Evolutionary conservation across 1,140 invertebrate species (phyloP).

Genomic region (Argopecten irradians): DNA sequence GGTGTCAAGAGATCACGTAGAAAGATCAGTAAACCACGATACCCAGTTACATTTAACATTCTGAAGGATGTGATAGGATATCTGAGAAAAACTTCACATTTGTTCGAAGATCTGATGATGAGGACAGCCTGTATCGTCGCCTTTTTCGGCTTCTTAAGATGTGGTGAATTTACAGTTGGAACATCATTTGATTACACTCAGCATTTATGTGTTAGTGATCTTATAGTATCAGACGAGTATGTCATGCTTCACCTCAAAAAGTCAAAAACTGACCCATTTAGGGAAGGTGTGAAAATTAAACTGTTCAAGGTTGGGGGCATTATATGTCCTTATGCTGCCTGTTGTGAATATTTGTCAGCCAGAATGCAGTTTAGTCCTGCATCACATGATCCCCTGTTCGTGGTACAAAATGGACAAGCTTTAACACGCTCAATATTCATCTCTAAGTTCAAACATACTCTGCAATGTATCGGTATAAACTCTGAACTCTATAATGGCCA

Average conservation of each 20-base stretch:
- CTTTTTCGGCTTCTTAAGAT: not conserved
- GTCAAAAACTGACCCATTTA: not conserved
- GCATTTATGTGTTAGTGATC: not conserved
- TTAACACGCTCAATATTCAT: not conserved
- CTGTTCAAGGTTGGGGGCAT: not conserved
- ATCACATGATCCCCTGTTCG: not conserved
- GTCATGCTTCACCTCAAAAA: not conserved
- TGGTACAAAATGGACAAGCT: not conserved
- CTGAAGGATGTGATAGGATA: not conserved
- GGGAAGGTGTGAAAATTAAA: not conserved
- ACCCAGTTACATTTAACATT: slow-evolving; percentile 40
- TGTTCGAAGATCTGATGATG: not conserved
- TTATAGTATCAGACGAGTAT: not conserved
- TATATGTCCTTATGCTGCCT: not conserved
- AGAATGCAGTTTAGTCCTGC: not conserved
- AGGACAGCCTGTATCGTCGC: slow-evolving; percentile 18
- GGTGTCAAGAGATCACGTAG: slow-evolving; percentile 12
- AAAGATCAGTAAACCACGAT: not conserved
- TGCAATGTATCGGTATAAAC: not conserved
- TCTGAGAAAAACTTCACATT: not conserved
- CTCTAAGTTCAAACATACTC: not conserved
- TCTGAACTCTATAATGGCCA: not conserved
- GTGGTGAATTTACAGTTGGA: not conserved
- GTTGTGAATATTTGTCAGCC: not conserved
- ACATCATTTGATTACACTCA: not conserved